These are phyloP conservation scores for Sphenodon punctatus DNA, from an alignment of 2,797 vertebrate genomes.

Conservation along the genomic window DNA sequence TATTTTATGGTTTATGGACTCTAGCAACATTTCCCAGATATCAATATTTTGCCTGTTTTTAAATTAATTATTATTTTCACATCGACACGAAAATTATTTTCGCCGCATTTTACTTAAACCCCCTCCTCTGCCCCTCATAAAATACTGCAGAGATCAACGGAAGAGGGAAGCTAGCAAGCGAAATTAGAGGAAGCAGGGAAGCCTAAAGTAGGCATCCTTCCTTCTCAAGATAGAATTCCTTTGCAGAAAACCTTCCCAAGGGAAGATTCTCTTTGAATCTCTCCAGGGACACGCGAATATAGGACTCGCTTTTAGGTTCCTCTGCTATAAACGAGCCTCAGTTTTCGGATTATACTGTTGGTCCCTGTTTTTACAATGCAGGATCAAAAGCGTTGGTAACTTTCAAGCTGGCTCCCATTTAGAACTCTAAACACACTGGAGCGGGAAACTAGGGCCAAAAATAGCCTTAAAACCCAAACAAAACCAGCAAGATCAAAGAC, in stretches of 20 bases:
- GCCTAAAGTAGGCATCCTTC: background rate
- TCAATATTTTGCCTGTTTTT: background rate
- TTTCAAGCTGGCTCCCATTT: background rate
- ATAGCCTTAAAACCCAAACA: background rate
- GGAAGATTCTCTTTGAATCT: constrained; percentile 28
- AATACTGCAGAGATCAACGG: constrained; percentile 54
- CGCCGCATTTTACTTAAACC: background rate
- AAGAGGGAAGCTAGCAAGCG: constrained; percentile 19
- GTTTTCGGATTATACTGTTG: background rate
- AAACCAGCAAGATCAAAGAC: background rate
- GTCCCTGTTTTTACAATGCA: background rate
- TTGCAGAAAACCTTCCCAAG: constrained; percentile 47
- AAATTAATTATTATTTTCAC: rapidly evolving
- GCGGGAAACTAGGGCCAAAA: background rate
- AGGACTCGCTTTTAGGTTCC: background rate
- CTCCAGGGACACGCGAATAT: background rate
- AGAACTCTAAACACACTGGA: background rate
- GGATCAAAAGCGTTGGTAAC: background rate
- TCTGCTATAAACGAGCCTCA: background rate
- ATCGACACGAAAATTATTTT: background rate
- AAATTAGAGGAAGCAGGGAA: constrained; percentile 28
- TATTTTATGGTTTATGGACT: background rate
- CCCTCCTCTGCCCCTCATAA: background rate
- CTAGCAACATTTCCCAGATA: constrained; percentile 21
- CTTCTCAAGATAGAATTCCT: constrained; percentile 33